Evolutionary conservation across 2,113 vertebrate species (phyloP).

Genomic region (Phoxinus phoxinus): DNA sequence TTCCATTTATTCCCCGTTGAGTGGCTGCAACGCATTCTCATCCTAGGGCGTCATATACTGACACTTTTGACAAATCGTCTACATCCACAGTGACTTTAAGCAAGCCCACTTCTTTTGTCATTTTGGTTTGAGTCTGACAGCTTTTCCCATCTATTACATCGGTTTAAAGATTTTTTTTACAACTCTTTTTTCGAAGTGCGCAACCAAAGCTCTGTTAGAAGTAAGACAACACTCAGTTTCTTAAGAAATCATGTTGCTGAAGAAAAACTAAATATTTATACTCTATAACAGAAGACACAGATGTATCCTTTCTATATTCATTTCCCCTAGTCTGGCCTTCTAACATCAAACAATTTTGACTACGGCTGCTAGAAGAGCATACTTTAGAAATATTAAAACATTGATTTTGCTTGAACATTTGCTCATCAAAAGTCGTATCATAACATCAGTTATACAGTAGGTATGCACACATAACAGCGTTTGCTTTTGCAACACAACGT

Average conservation of each 20-base stretch:
- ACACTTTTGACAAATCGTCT: too few species aligned
- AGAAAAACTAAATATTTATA: background rate
- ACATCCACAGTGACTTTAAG: background rate
- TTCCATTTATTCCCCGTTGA: background rate
- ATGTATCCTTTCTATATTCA: background rate
- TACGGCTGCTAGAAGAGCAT: background rate
- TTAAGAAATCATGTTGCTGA: background rate
- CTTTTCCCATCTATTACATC: background rate
- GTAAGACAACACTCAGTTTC: background rate
- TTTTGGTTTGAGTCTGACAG: constrained; percentile 1
- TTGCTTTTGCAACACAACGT: background rate
- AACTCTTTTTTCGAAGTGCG: background rate
- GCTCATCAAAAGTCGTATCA: background rate
- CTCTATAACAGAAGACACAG: background rate
- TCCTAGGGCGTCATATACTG: too few species aligned
- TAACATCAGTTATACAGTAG: background rate
- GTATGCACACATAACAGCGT: background rate
- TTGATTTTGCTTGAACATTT: background rate
- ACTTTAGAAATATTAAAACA: constrained; percentile 10
- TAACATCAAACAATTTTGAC: background rate
- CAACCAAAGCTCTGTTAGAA: background rate
- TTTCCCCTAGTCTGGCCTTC: background rate
- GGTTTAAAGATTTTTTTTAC: background rate
- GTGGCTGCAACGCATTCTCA: too few species aligned
- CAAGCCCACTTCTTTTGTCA: background rate